These are phyloP conservation scores for Pseudopipra pipra DNA, from an alignment of 2,113 vertebrate species.

Conservation along the genomic window DNA sequence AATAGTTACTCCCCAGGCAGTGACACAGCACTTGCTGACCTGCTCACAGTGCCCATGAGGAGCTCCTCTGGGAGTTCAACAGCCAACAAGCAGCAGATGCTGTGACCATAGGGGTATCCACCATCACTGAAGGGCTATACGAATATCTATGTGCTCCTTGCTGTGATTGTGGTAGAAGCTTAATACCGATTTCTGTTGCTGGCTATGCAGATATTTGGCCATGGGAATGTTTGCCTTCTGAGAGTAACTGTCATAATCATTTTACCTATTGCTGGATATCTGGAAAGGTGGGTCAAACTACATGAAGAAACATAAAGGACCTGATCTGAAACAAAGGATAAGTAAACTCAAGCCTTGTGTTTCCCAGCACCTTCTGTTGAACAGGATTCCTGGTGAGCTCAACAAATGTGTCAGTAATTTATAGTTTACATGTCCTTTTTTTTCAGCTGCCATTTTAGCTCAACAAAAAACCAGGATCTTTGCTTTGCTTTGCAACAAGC, in stretches of 20 bases:
- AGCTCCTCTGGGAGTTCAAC: not conserved
- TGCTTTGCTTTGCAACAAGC: not conserved
- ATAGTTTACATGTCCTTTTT: not conserved
- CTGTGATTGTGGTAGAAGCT: not conserved
- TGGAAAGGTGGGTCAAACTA: not conserved
- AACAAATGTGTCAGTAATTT: not conserved
- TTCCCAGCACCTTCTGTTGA: not conserved
- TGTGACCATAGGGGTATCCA: not conserved
- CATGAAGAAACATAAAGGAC: not conserved
- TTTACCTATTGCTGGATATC: not conserved
- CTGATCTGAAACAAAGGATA: not conserved
- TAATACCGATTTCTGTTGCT: not conserved
- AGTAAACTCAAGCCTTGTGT: not conserved
- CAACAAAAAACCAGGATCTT: not conserved
- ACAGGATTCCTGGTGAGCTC: not conserved
- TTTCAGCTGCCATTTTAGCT: not conserved
- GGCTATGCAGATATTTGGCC: not conserved
- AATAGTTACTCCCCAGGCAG: not conserved
- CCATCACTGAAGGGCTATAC: not conserved
- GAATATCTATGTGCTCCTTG: rapidly evolving
- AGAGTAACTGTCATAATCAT: not conserved
- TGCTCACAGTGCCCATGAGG: not conserved
- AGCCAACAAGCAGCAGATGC: not conserved
- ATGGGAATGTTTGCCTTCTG: not conserved
- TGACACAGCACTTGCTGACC: not conserved